Evolutionary conservation across 2,888 invertebrate species (phyloP).

Genomic region (Chloroclystis v-ata): DNA sequence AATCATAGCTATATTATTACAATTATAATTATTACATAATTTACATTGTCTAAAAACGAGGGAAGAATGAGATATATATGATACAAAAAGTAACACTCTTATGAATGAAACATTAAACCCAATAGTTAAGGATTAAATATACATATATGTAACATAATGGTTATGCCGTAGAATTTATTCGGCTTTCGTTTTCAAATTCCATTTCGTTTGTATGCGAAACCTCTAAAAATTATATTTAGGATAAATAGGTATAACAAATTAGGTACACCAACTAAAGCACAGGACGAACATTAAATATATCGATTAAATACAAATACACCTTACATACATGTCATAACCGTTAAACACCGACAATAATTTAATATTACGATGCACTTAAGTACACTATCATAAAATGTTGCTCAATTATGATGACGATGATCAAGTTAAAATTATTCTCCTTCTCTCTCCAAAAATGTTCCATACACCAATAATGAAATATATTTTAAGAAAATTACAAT

Average conservation of each 20-base stretch:
- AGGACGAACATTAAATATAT: conserved; percentile 35
- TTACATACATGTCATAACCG: conserved; percentile 22
- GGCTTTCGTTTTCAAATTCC: conserved; percentile 26
- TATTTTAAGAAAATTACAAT: no score
- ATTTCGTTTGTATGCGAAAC: conserved; percentile 74
- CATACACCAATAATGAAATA: no score
- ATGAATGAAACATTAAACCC: conserved; percentile 38
- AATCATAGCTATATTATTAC: no score
- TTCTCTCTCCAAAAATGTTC: no score
- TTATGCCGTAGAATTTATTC: conserved; percentile 25
- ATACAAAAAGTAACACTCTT: conserved; percentile 69
- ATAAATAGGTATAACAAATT: conserved; percentile 53
- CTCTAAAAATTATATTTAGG: conserved; percentile 64
- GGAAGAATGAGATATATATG: conserved; percentile 58
- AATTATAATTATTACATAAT: no score
- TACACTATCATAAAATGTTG: no score
- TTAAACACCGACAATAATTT: not conserved
- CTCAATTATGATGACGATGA: no score
- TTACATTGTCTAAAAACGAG: conserved; percentile 40
- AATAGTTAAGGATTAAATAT: conserved; percentile 32
- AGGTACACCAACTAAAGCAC: conserved; percentile 43
- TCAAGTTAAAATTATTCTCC: no score
- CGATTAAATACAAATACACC: not conserved
- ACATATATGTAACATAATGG: conserved; percentile 30
- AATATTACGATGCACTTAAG: no score